These are phyloP conservation scores for Apodemus speciosus DNA, from an alignment of 2,113 vertebrate genomes.

Conservation along the genomic window DNA sequence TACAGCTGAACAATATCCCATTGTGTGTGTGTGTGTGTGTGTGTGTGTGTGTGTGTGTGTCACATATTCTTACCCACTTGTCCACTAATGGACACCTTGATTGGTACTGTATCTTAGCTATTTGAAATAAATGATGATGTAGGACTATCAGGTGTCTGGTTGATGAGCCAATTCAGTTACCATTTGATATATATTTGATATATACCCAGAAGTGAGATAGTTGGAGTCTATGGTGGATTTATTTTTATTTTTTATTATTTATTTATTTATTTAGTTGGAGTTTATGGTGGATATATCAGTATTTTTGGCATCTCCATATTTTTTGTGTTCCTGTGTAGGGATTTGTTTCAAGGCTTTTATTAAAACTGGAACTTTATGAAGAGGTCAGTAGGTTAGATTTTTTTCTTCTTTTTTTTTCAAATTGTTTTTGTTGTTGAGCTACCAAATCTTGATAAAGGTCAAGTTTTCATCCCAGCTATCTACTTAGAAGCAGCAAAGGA, in stretches of 20 bases:
- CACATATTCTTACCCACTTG: background rate
- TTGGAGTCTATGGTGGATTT: background rate
- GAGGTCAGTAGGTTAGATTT: background rate
- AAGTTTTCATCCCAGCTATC: background rate
- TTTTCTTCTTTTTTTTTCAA: background rate
- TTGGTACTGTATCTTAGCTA: background rate
- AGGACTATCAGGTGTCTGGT: background rate
- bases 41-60: background rate
- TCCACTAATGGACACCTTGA: background rate
- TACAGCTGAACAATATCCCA: background rate
- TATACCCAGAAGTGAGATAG: background rate
- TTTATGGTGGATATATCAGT: too few species aligned
- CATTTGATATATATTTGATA: too few species aligned
- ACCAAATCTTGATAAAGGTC: background rate
- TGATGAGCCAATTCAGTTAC: background rate
- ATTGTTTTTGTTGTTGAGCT: background rate
- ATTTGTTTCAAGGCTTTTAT: background rate
- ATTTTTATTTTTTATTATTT: too few species aligned
- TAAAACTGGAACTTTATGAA: slow-evolving; percentile 6
- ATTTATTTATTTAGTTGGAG: too few species aligned
- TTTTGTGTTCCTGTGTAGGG: background rate
- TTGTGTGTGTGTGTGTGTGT: background rate
- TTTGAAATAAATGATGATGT: background rate
- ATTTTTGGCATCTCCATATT: background rate
- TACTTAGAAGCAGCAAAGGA: slow-evolving; percentile 12